Evolutionary conservation across 2,113 vertebrate species (phyloP).

Genomic region (Cynocephalus volans): DNA sequence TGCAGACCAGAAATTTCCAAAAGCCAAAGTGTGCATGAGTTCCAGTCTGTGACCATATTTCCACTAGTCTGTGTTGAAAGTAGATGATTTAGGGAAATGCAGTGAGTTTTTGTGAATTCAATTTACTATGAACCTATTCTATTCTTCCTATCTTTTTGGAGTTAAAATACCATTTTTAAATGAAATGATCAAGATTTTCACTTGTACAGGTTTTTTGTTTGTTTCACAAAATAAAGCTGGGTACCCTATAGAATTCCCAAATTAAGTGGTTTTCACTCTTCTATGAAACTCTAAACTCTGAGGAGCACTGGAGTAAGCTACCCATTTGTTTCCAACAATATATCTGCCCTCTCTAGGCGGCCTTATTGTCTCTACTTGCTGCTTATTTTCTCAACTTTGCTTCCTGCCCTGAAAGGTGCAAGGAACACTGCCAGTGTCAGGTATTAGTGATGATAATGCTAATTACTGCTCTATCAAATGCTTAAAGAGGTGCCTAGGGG

Average conservation of each 20-base stretch:
- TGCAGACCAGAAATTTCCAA: background rate
- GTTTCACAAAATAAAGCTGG: slow-evolving; percentile 43
- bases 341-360: background rate
- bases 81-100: background rate
- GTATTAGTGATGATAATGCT: slow-evolving; percentile 59
- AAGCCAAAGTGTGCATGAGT: background rate
- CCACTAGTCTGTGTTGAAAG: background rate
- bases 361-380: slow-evolving; percentile 59
- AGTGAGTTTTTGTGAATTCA: slow-evolving; percentile 17
- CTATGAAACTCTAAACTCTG: slow-evolving; percentile 53
- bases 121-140: slow-evolving; percentile 26
- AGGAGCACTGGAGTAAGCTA: background rate
- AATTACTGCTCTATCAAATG: slow-evolving; percentile 56
- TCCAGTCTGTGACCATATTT: background rate
- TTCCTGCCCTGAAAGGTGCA: slow-evolving; percentile 49
- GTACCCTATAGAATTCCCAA: background rate
- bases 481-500: slow-evolving; percentile 60
- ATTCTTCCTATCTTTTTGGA: background rate
- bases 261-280: slow-evolving; percentile 59
- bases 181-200: background rate
- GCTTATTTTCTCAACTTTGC: slow-evolving; percentile 41
- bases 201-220: background rate
- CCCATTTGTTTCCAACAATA: slow-evolving; percentile 12
- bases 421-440: slow-evolving; percentile 58
- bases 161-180: slow-evolving; percentile 30